Evolutionary conservation across 2,113 vertebrate species (phyloP), one percentile per base, ranked within the genome.

Genomic region (Bungarus multicinctus): DNA sequence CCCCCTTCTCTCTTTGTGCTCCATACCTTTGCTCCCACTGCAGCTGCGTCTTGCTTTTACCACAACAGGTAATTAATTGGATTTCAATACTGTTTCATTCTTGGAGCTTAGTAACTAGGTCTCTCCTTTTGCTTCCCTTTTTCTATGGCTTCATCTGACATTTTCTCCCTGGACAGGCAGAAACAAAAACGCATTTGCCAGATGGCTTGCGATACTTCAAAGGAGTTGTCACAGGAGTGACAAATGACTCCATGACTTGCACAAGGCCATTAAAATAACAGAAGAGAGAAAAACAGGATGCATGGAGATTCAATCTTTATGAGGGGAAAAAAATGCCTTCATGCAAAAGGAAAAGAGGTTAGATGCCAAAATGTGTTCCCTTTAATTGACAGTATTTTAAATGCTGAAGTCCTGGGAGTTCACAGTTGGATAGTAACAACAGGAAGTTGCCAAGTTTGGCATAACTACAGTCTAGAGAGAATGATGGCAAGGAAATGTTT

Each of bases 201-300:
- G 91, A 91, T 94, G 81, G 64, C 95, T 89, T 91, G 87, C 86
- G 52, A 90, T 90, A 91, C 58, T 27, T 94, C 89, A 94, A 92
- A 92, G 86, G 43, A 86, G 8, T 89, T 92, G 23, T 93, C 93
- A 14, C 30, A 90, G 90, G 0, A 1, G 23, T 94, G 85, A 94
- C 6, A 89, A 90, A 95, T 39, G 53, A 88, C 3, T 20, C 90
- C 90, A 88, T 30, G 1, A 45, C 91, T 88, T 57, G 54, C 8
- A 90, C 2, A 87, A 87, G 87, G 18, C 7, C 4, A 57, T 89
- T 89, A 45, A 94, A 88, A 43, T 53, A 23, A 86, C 91, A 69
- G 85, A 85, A 9, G 90, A 91, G 39, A 52, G 0, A 93, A 25
- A 1, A 58, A 2, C 47, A 93, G 47, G 22, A 54, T 69, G 30